These are phyloP conservation scores for Papilio machaon DNA, from an alignment of 1,140 invertebrate genomes.

Conservation along the genomic window DNA sequence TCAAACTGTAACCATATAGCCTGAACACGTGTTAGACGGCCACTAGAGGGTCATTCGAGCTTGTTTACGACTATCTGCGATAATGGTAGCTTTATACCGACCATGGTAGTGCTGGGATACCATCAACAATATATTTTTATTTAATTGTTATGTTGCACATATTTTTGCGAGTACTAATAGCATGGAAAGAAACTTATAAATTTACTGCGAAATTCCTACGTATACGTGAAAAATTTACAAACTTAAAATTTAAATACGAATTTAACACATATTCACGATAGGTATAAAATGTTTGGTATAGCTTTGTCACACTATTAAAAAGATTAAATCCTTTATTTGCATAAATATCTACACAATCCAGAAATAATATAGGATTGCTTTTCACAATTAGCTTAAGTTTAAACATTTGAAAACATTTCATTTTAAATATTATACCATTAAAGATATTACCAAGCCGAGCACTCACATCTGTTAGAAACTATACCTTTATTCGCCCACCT, in stretches of 20 bases:
- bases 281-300: too few species aligned
- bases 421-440: background rate
- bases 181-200: background rate
- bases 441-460: constrained; percentile 22
- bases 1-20: constrained; percentile 57
- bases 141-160: background rate
- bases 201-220: background rate
- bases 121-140: background rate
- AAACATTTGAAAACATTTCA: too few species aligned
- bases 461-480: constrained; percentile 33
- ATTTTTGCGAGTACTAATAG: background rate
- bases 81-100: constrained; percentile 47
- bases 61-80: constrained; percentile 64
- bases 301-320: too few species aligned
- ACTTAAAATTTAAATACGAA: too few species aligned
- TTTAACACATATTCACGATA: too few species aligned
- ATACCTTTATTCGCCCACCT: constrained; percentile 49
- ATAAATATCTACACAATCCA: too few species aligned
- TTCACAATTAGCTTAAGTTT: too few species aligned
- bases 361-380: too few species aligned
- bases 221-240: too few species aligned
- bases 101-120: constrained; percentile 35
- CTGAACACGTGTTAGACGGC: constrained; percentile 72
- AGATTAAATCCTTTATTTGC: too few species aligned
- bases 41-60: constrained; percentile 64